Evolutionary conservation across 2,113 vertebrate genomes (phyloP).

Genomic region (Podarcis raffonei): DNA sequence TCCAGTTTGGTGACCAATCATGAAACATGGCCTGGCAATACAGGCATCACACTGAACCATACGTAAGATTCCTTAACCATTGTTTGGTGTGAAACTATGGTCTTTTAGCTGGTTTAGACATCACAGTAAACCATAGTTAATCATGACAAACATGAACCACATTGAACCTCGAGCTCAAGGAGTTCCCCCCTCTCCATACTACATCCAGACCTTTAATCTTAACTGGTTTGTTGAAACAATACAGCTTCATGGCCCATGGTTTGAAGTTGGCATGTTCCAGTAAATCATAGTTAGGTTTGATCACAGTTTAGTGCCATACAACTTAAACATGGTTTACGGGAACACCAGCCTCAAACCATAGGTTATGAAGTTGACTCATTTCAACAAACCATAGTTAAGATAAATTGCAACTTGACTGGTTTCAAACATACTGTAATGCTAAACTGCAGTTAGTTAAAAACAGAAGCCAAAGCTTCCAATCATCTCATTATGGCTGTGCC

Average conservation of each 20-base stretch:
- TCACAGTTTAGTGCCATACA: no score
- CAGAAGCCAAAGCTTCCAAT: neutral
- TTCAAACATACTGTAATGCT: no score
- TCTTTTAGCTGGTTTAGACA: neutral
- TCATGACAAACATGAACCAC: neutral
- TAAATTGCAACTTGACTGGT: neutral
- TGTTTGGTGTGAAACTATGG: neutral
- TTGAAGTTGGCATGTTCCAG: neutral
- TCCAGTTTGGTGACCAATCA: neutral
- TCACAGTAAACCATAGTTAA: neutral
- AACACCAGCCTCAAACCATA: no score
- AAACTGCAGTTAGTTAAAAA: neutral
- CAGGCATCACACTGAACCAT: neutral
- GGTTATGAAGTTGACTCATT: no score
- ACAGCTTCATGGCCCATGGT: neutral
- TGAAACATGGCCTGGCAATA: neutral
- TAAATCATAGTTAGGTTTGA: neutral
- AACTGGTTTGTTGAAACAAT: neutral
- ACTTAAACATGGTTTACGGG: no score
- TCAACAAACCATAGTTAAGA: no score
- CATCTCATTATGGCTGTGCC: neutral
- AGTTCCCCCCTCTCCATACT: no score
- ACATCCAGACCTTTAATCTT: neutral
- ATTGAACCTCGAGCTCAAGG: neutral
- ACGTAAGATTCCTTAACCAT: neutral